A percentile compares a stretch with the other conserved stretches of the same genome.
phyloP scores from a whole-genome alignment of 2,888 invertebrate species.

The Cosmia trapezina region DNA sequence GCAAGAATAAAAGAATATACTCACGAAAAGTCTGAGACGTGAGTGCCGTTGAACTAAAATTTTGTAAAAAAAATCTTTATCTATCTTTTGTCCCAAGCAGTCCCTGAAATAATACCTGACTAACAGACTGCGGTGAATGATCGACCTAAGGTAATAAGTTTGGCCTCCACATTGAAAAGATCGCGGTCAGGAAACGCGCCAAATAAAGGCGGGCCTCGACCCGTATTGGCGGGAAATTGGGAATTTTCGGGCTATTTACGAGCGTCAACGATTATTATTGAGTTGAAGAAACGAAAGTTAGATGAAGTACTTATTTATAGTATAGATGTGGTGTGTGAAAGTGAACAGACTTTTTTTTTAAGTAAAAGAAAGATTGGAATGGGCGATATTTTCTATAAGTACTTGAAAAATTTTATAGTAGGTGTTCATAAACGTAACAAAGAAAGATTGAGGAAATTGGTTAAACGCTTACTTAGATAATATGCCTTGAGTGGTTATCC shows the following conservation, averaged over 20 bases:
- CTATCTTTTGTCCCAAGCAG: not conserved
- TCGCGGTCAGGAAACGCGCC: constrained; percentile 70
- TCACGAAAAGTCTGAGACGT: not conserved
- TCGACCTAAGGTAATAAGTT: constrained; percentile 52
- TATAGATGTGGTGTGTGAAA: constrained; percentile 11
- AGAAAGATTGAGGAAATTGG: not conserved
- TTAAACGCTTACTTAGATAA: too few species aligned
- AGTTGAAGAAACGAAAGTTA: constrained; percentile 51
- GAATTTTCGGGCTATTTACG: constrained; percentile 66
- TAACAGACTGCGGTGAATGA: constrained; percentile 31
- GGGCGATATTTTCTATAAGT: not conserved
- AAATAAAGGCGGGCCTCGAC: constrained; percentile 66
- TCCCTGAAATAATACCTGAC: constrained; percentile 7
- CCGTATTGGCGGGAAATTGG: constrained; percentile 65
- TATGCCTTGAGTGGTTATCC: too few species aligned
- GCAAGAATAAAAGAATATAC: constrained; percentile 1
- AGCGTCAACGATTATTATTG: constrained; percentile 61
- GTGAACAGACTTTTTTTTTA: not conserved
- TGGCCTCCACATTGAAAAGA: constrained; percentile 64
- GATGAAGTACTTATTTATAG: not conserved
- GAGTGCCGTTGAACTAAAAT: not conserved
- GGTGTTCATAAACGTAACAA: not conserved
- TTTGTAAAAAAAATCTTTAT: not conserved
- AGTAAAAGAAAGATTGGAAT: not conserved
- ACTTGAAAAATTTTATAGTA: not conserved